Evolutionary conservation across 2,797 vertebrate species (phyloP).

Genomic region (Allenopithecus nigroviridis): DNA sequence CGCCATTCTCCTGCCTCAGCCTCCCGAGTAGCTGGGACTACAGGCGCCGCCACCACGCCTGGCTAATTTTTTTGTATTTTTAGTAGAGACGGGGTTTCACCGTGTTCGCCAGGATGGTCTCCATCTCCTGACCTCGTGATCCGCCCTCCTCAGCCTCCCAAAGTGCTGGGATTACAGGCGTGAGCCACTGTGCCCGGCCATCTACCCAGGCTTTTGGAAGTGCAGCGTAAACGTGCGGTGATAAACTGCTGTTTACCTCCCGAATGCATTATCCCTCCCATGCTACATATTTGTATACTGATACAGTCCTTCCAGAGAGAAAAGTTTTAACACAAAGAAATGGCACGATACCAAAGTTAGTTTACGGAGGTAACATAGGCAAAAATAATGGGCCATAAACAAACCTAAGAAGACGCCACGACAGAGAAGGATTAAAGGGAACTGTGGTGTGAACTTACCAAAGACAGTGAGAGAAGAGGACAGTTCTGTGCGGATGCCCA

Average conservation of each 20-base stretch:
- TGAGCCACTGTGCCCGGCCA: too few species aligned
- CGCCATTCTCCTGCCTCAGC: too few species aligned
- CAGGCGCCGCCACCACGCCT: rapidly evolving
- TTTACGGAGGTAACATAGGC: neutral
- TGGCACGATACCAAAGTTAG: neutral
- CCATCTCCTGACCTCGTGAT: rapidly evolving
- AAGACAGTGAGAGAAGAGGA: too few species aligned
- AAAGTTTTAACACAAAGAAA: neutral
- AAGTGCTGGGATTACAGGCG: too few species aligned
- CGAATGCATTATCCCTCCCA: neutral
- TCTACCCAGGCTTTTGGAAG: neutral
- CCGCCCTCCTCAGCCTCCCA: too few species aligned
- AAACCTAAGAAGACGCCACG: neutral
- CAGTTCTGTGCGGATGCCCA: neutral
- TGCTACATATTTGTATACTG: neutral
- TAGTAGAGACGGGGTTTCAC: too few species aligned
- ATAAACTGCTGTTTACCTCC: neutral
- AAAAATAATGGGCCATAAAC: neutral
- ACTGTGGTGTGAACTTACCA: rapidly evolving
- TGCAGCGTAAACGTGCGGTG: neutral
- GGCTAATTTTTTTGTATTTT: too few species aligned
- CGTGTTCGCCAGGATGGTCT: too few species aligned
- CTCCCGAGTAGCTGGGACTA: too few species aligned
- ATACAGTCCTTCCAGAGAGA: neutral
- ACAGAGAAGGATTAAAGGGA: too few species aligned